Base-by-base conservation (phyloP, 2,113 vertebrate genomes). In the Semicossyphus pulcher region DNA sequence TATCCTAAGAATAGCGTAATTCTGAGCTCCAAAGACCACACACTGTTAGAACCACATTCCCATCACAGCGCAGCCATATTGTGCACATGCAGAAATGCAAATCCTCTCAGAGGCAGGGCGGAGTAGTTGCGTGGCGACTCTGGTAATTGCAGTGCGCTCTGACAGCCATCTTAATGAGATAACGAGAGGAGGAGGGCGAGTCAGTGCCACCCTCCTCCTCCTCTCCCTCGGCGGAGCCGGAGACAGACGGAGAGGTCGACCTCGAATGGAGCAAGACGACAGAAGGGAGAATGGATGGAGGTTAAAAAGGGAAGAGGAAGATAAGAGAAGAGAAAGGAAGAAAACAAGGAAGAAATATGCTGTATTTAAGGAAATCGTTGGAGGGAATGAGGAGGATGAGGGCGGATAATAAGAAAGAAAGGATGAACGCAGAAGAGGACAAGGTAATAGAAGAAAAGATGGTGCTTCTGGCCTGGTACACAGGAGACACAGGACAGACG, bases 111-210 rank as follows among this genome's bases (percentile, higher is more conserved):
- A 70, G 21, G 53, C n/a, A 20, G 54, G 41, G 70, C 36, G 16
- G 64, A 41, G 59, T 4, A 20, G 45, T 41, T 31, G 61, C 16
- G 10, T 65, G 61, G 77, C 47, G n/a, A 62, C 78, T 74, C 59
- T 12, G 59, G 45, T 88, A 83, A 88, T 81, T 77, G 78, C 78
- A 57, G 39, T 15, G 63, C 15, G 29, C 57, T 65, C 63, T 82
- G 88, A 88, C 83, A 86, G 83, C 74, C 63, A 76, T 85, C 83
- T 72, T 87, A 86, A 87, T 89, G 81, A 81, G 86, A 85, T 86
- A 88, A 89, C 26, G 53, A 82, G 77, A 78, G 72, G 39, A 74
- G 72, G 64, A 64, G 74, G 59, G 61, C 12, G 31, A 67, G 62
- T 77, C 60, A 44, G 45, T 18, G 65, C 44, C 47, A 28, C 26